A percentile compares a stretch with the other conserved stretches of the same genome.
phyloP scores from a whole-genome alignment of 2,797 vertebrate genomes.

The Gila robusta region DNA sequence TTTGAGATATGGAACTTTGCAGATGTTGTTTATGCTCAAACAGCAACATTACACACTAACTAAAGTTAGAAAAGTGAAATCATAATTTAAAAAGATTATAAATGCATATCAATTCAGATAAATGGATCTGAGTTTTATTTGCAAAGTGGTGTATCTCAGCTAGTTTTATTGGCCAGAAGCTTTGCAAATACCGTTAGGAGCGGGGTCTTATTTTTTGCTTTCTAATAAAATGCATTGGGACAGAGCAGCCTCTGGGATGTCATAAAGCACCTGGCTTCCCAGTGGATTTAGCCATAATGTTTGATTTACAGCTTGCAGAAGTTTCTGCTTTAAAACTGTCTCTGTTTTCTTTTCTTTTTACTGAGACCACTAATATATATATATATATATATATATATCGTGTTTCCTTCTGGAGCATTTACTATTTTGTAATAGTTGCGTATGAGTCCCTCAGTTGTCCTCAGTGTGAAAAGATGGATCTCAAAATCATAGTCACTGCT shows the following conservation, averaged over 20 bases:
- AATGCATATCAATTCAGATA: constrained; percentile 69
- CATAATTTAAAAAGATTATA: constrained; percentile 65
- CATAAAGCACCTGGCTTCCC: constrained; percentile 63
- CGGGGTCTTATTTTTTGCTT: constrained; percentile 64
- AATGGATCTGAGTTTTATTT: constrained; percentile 71
- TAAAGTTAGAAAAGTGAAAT: too few species aligned
- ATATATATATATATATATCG: too few species aligned
- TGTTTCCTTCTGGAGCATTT: too few species aligned
- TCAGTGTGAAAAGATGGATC: too few species aligned
- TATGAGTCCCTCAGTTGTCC: too few species aligned
- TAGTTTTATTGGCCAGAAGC: constrained; percentile 69
- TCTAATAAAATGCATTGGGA: constrained; percentile 68
- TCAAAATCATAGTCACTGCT: too few species aligned
- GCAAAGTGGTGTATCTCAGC: constrained; percentile 69
- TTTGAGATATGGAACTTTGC: too few species aligned
- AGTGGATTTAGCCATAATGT: constrained; percentile 59
- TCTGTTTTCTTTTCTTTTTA: constrained; percentile 27
- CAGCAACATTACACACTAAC: too few species aligned
- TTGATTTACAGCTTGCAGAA: constrained; percentile 59
- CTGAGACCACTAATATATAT: constrained; percentile 18
- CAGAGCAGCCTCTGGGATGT: constrained; percentile 59
- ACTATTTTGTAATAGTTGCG: too few species aligned
- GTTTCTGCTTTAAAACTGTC: constrained; percentile 56
- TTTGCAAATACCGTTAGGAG: constrained; percentile 69
- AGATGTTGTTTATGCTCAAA: too few species aligned